Conservation (phyloP, 2,113 vertebrate species). For the Barbus barbus region DNA sequence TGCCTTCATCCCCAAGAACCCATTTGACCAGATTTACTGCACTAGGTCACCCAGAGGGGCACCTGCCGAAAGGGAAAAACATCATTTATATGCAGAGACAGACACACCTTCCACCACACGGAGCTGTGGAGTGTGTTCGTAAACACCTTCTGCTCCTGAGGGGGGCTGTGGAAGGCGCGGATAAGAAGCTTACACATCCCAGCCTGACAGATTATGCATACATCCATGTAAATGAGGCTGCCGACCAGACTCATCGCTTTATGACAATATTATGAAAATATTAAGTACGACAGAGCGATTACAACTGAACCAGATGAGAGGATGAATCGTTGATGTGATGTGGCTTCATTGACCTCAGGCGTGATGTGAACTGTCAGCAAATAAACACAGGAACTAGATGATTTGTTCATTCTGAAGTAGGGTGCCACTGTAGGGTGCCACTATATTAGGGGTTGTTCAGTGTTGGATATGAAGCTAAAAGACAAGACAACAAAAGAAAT, state of each 20-base stretch:
- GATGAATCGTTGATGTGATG: conserved; percentile 10
- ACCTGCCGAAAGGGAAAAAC: conserved; percentile 44
- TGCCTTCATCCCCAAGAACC: conserved; percentile 34
- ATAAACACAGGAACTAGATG: background rate
- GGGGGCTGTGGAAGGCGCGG: conserved; percentile 37
- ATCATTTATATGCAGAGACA: conserved; percentile 50
- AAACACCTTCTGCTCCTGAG: conserved; percentile 41
- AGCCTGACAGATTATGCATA: conserved; percentile 42
- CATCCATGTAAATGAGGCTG: conserved; percentile 30
- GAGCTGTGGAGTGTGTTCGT: conserved; percentile 31
- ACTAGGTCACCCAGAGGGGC: conserved; percentile 34
- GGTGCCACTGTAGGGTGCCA: background rate
- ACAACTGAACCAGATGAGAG: background rate
- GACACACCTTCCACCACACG: conserved; percentile 10
- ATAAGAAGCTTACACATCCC: conserved; percentile 46
- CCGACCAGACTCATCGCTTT: conserved; percentile 15
- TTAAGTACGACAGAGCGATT: conserved; percentile 28
- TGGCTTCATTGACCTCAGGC: background rate
- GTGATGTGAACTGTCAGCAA: background rate
- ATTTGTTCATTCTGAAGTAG: background rate
- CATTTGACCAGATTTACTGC: conserved; percentile 37
- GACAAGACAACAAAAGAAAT: conserved; percentile 4
- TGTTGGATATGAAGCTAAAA: background rate
- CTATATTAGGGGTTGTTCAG: background rate
- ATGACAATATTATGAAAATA: background rate